These are phyloP conservation scores for Blastobasis adustella DNA, from an alignment of 2,888 invertebrate species.

Conservation along the genomic window DNA sequence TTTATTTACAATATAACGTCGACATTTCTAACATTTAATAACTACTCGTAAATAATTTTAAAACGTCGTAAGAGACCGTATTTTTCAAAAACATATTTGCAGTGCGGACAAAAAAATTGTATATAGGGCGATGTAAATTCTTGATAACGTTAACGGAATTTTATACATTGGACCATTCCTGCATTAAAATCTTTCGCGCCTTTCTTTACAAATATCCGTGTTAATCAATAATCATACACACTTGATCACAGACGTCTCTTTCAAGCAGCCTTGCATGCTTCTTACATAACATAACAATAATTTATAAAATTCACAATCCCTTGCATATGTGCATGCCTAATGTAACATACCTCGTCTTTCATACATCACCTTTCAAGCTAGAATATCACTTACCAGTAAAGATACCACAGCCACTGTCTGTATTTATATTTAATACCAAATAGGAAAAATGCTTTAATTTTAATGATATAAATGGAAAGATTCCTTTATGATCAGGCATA, in stretches of 20 bases:
- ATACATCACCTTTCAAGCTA: conserved; percentile 43
- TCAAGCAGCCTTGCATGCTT: conserved; percentile 46
- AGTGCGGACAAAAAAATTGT: too few species aligned
- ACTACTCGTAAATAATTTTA: too few species aligned
- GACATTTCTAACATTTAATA: too few species aligned
- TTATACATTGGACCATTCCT: conserved; percentile 62
- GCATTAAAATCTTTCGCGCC: conserved; percentile 54
- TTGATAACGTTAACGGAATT: conserved; percentile 54
- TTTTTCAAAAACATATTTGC: too few species aligned
- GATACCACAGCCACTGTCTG: conserved; percentile 75
- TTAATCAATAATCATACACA: conserved; percentile 32
- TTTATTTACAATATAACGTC: too few species aligned
- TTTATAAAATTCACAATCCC: conserved; percentile 73
- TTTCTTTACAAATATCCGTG: conserved; percentile 62
- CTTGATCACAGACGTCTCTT: conserved; percentile 37
- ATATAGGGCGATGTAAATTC: conserved; percentile 14
- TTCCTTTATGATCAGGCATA: conserved; percentile 54
- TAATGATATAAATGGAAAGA: conserved; percentile 60
- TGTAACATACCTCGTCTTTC: conserved; percentile 65
- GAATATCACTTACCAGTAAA: conserved; percentile 60
- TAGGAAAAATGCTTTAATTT: conserved; percentile 69
- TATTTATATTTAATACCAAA: conserved; percentile 69
- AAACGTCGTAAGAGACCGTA: too few species aligned
- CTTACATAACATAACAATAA: conserved; percentile 67
- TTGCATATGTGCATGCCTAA: conserved; percentile 73